These are phyloP conservation scores for Xestia ashworthii DNA, from an alignment of 2,888 invertebrate species.

Conservation along the genomic window DNA sequence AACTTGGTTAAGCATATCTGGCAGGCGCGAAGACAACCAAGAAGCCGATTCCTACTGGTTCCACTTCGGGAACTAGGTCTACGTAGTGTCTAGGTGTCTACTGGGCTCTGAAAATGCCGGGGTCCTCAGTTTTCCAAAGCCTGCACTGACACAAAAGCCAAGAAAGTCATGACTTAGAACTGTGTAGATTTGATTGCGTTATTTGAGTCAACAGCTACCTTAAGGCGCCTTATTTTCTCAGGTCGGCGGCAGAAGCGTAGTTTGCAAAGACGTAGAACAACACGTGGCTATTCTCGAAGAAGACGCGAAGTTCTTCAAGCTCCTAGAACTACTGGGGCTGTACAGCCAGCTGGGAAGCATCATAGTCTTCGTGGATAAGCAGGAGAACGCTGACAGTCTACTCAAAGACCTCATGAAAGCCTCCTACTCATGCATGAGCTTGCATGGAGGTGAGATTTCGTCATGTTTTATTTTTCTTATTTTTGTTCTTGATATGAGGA, in stretches of 20 bases:
- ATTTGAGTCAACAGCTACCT: no score
- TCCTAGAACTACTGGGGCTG: constrained; percentile 98
- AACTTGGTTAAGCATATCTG: no score
- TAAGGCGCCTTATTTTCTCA: constrained; percentile 50
- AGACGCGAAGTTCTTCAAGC: constrained; percentile 99
- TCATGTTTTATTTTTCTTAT: constrained; percentile 10
- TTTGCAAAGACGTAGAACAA: constrained; percentile 99
- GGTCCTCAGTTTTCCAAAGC: no score
- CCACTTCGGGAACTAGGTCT: no score
- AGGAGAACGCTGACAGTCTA: constrained; percentile 98
- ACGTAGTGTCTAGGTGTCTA: no score
- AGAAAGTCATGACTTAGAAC: no score
- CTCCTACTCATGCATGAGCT: constrained; percentile 98
- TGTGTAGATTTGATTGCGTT: no score
- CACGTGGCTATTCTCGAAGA: constrained; percentile 98
- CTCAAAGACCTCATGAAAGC: constrained; percentile 98
- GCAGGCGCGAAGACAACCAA: no score
- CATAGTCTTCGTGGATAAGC: constrained; percentile 99
- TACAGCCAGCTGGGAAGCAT: constrained; percentile 98
- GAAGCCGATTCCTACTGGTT: no score
- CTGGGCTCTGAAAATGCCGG: no score
- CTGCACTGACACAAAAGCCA: no score
- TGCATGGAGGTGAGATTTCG: constrained; percentile 95
- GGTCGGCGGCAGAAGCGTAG: constrained; percentile 98
- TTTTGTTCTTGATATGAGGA: background rate